Evolutionary conservation across 1,140 invertebrate species (phyloP), one percentile per base, ranked within the genome.

Genomic region (Eriosoma lanigerum): DNA sequence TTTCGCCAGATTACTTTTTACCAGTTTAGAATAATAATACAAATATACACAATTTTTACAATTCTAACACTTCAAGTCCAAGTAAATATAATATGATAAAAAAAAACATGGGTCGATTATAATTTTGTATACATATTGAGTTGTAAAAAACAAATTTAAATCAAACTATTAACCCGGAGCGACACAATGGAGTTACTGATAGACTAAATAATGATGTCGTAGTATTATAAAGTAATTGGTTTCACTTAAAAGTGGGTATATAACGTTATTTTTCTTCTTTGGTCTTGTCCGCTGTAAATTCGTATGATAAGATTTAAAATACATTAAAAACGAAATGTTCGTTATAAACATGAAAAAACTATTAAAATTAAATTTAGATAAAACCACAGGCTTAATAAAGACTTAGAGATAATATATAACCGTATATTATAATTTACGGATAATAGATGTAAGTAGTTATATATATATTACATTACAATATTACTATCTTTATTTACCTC

Each of bases 331-430:
- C 17, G 9, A 64, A 64, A 64, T 32, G 29, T 64, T 64, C 19
- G n/a, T 64, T 29, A 29, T 32, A 62, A 62, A 62, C 58, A 64
- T 32, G 38, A 64, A 64, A 64, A 64, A 64, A 13, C 29, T 64
- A 64, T 32, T 32, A 64, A 64, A 64, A 38, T 38, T 17, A 38
- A 64, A 64, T 64, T 38, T 64, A 64, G 60, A 64, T 64, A 64
- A 38, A 64, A 10, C 60, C 60, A 8, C 32, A 4, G 29, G 38
- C 26, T 64, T 64, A 32, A 38, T 12, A 38, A n/a, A 38, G 8
- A 3, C 32, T 3, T 32, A 17, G 26, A 19, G 58, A 62, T 62
- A 62, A 13, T 17, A 5, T 29, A 60, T 60, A 56, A 26, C 56
- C 12, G 15, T 58, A 26, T 24, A 58, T 26, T 58, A 58, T 58